Evolutionary conservation across 1,140 invertebrate genomes (phyloP).

Genomic region (Anadara kagoshimensis): DNA sequence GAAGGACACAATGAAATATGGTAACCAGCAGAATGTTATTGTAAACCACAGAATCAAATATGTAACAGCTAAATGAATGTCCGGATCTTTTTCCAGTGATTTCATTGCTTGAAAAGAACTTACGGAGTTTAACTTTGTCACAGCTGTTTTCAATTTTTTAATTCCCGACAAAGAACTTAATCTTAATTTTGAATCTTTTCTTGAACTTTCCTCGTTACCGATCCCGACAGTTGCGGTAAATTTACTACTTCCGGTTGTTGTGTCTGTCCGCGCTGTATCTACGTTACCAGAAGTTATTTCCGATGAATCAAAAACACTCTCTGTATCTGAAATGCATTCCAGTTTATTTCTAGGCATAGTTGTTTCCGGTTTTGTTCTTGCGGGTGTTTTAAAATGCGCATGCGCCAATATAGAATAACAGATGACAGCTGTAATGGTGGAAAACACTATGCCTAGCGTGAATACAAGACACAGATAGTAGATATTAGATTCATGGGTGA

Average conservation of each 20-base stretch:
- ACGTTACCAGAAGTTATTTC: too few species aligned
- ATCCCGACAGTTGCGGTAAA: too few species aligned
- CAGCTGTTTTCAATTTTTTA: constrained; percentile 34
- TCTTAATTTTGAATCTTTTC: constrained; percentile 1
- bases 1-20: constrained; percentile 28
- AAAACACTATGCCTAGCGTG: constrained; percentile 21
- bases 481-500: constrained; percentile 16
- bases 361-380: background rate
- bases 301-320: too few species aligned
- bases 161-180: constrained; percentile 6
- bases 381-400: background rate
- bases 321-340: too few species aligned
- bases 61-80: constrained; percentile 28
- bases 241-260: too few species aligned
- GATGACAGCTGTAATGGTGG: background rate
- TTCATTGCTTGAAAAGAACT: constrained; percentile 25
- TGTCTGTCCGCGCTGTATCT: too few species aligned
- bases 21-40: constrained; percentile 21
- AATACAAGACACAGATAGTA: constrained; percentile 26
- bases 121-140: constrained; percentile 24
- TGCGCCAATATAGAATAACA: background rate
- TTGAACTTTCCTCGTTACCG: background rate
- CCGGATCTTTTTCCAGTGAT: constrained; percentile 23
- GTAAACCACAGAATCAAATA: constrained; percentile 21
- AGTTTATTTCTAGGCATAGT: background rate